These are phyloP conservation scores for Crypturellus tataupa DNA, from an alignment of 2,797 vertebrate genomes.

Conservation along the genomic window DNA sequence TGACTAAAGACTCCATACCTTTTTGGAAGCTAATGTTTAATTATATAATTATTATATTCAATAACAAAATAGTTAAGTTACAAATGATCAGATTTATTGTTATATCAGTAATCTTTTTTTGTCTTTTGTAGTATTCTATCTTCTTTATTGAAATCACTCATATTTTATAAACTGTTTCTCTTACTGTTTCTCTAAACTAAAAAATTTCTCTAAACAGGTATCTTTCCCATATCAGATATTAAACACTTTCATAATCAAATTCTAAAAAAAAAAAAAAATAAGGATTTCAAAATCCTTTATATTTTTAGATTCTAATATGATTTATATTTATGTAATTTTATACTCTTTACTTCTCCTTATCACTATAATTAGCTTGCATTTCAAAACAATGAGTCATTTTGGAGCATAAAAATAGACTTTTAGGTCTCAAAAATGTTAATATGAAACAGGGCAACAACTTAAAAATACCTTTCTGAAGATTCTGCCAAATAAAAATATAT, in stretches of 20 bases:
- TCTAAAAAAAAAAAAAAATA: background rate
- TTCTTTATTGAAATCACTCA: background rate
- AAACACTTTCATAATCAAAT: background rate
- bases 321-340: background rate
- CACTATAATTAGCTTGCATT: background rate
- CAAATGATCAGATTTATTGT: background rate
- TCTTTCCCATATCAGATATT: background rate
- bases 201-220: background rate
- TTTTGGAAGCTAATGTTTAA: background rate
- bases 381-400: background rate
- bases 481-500: background rate
- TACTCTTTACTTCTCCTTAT: background rate
- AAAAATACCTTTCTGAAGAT: constrained; percentile 16
- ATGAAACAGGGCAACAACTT: background rate
- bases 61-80: background rate
- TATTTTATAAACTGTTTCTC: background rate
- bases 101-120: background rate
- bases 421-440: constrained; percentile 1
- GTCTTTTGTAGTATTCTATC: background rate
- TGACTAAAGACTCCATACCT: background rate
- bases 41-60: background rate
- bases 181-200: background rate
- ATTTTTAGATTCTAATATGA: background rate
- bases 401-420: background rate
- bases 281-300: background rate